Base-by-base conservation (phyloP, 2,797 vertebrate genomes). In the Sebastes hubbsi region DNA sequence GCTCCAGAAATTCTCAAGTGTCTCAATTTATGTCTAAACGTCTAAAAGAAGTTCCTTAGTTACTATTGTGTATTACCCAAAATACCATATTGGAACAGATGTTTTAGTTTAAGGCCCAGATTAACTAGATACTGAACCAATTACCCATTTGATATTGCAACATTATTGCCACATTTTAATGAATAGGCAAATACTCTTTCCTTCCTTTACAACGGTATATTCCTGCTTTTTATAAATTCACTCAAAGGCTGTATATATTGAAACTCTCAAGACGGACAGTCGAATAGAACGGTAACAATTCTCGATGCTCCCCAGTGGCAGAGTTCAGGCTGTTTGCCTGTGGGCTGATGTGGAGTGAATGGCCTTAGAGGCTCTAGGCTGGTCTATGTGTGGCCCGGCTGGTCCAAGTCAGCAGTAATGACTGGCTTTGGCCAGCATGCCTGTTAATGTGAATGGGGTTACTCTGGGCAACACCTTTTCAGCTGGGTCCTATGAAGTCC, bases 401-500 rank as follows among this genome's bases (percentile, higher is more conserved):
- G 94, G 93, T 95, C 94, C 94, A 95, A 95, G 95, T 95, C 95
- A 94, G 91, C 94, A 95, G 93, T 93, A 94, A 94, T 94, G 92
- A 94, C 88, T 93, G 90, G 91, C 93, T 91, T 94, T 93, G 92
- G 92, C 91, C 93, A 92, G 94, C 91, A 96, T 95, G 95, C 92
- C 94, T 94, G 93, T 94, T 94, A 92, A 93, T 93, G 92, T 95
- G 93, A 95, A 93, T 94, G 86, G 93, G 94, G 95, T 96, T 95
- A 95, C 95, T 95, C 95, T 92, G 91, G 94, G 95, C 95, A 96
- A 96, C 95, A 95, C 93, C 95, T 95, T 95, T 95, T 95, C 95
- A 95, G 93, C 88, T 87, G 92, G 91, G 92, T 94, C 93, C 92
- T 95, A 95, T 95, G 94, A 95, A 96, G 94, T 95, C 94, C 92